These are phyloP conservation scores for Pseudomyrmex concolor DNA, from an alignment of 1,140 invertebrate species.

Conservation along the genomic window DNA sequence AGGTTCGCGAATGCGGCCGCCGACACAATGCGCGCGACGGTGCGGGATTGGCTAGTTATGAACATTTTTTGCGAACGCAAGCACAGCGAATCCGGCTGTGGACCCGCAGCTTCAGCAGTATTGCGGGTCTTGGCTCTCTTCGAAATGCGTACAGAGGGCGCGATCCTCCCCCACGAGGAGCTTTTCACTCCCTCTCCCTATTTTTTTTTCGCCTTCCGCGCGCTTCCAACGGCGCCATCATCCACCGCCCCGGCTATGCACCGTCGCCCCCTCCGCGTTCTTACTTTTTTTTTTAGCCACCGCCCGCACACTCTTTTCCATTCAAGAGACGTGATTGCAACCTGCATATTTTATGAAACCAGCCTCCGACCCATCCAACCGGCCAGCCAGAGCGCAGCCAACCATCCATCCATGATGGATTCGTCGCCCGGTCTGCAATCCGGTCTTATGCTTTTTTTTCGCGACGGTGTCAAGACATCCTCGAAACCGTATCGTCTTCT, in stretches of 20 bases:
- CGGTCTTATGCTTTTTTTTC: conserved; percentile 56
- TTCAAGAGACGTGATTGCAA: conserved; percentile 75
- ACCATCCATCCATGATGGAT: conserved; percentile 40
- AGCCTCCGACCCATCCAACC: conserved; percentile 52
- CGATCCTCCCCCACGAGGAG: background rate
- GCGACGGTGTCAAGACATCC: conserved; percentile 9
- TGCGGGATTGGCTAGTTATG: conserved; percentile 73
- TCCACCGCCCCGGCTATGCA: conserved; percentile 45
- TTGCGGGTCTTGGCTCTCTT: conserved; percentile 58
- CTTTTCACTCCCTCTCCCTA: background rate
- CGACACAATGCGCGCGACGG: conserved; percentile 32
- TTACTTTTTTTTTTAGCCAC: conserved; percentile 46
- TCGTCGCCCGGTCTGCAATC: conserved; percentile 41
- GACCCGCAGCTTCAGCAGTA: conserved; percentile 71
- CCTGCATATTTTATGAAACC: conserved; percentile 75
- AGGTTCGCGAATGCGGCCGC: background rate
- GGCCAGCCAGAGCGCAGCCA: conserved; percentile 29
- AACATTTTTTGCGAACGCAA: conserved; percentile 75
- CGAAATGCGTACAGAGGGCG: conserved; percentile 55
- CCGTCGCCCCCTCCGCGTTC: conserved; percentile 34
- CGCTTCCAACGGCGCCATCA: conserved; percentile 56
- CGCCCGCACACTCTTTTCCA: conserved; percentile 56
- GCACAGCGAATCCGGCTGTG: conserved; percentile 41
- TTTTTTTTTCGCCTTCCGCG: background rate
- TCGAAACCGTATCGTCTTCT: background rate